Percentiles rank a stretch among this genome's conserved stretches.
Evolutionary conservation across 2,113 vertebrate genomes (phyloP).

Genomic region (Tauraco erythrolophus): DNA sequence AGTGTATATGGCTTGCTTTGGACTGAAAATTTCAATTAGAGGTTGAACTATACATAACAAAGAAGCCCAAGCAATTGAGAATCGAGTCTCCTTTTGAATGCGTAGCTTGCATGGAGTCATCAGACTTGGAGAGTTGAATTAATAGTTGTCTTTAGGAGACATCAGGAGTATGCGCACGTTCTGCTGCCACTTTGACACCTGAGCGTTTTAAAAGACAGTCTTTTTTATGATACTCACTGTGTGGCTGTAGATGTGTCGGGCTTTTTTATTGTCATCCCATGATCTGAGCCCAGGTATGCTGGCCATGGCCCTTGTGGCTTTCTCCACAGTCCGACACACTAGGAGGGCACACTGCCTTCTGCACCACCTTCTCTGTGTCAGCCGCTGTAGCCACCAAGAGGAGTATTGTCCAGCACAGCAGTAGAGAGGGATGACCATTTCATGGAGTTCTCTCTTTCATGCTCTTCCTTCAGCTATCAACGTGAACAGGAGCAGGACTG

Average conservation of each 20-base stretch:
- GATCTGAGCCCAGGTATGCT: background rate
- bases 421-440: background rate
- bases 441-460: background rate
- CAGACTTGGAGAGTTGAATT: background rate
- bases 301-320: background rate
- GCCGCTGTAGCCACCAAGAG: background rate
- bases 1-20: constrained; percentile 12
- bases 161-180: background rate
- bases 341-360: background rate
- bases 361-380: fast-evolving
- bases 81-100: background rate
- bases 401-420: background rate
- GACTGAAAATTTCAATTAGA: constrained; percentile 50
- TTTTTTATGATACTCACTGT: background rate
- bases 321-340: background rate
- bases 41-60: constrained; percentile 10
- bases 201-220: background rate
- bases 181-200: background rate
- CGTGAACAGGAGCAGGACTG: background rate
- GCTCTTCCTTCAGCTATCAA: background rate
- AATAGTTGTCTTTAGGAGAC: background rate
- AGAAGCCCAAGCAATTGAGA: background rate
- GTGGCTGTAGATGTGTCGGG: background rate
- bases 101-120: background rate
- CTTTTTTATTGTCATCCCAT: background rate